Conservation (phyloP, 2,888 invertebrate genomes). For the Empis stercorea region DNA sequence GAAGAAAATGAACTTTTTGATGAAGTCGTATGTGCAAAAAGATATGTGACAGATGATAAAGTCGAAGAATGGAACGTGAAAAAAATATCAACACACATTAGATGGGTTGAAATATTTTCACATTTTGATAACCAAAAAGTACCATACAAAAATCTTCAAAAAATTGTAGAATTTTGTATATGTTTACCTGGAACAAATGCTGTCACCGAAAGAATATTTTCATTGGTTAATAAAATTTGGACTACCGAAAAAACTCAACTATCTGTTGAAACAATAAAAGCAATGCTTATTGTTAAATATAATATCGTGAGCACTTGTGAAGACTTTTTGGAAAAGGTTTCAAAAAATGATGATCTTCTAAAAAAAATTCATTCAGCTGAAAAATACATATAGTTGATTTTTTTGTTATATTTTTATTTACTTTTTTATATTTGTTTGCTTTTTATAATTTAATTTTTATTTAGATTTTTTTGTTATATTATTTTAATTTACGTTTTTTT, state of each 20-base stretch:
- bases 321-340: background rate
- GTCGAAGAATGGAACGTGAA: conserved; percentile 1
- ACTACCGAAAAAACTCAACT: conserved; percentile 3
- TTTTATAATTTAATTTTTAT: no score
- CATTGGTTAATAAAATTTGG: conserved; percentile 3
- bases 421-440: no score
- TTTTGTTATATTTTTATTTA: no score
- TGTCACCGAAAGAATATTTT: conserved; percentile 4
- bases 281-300: conserved; percentile 3
- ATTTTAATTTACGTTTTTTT: no score
- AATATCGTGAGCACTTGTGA: background rate
- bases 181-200: conserved; percentile 5
- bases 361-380: background rate
- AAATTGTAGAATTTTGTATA: conserved; percentile 1
- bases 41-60: conserved; percentile 1
- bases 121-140: background rate
- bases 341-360: background rate
- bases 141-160: background rate
- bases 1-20: conserved; percentile 5
- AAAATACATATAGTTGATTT: background rate
- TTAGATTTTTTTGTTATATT: no score
- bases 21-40: conserved; percentile 4
- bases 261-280: conserved; percentile 2
- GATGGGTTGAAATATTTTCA: conserved; percentile 1
- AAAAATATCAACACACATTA: background rate